Percentiles rank a stretch among this genome's conserved stretches.
Evolutionary conservation across 2,888 invertebrate species (phyloP).

Genomic region (Dryocosmus kuriphilus): DNA sequence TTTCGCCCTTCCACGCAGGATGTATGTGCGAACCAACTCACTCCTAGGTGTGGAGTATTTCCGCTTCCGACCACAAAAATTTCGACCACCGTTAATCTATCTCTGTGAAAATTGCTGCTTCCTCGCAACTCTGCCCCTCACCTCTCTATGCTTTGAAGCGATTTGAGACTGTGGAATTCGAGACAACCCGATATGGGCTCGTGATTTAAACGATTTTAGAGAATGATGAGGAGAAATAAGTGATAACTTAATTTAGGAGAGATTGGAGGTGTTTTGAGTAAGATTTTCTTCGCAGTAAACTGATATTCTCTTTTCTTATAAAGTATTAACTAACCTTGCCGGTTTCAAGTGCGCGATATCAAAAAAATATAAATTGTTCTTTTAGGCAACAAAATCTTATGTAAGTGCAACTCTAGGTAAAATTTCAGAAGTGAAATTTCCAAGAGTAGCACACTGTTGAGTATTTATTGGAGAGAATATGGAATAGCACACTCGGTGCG

Average conservation of each 20-base stretch:
- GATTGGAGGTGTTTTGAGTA: too few relatives aligned
- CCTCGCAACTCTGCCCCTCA: neutral
- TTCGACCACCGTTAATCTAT: conserved; percentile 27
- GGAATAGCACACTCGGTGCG: conserved; percentile 40
- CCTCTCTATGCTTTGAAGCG: conserved; percentile 1
- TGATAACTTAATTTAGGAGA: too few relatives aligned
- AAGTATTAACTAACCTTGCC: neutral
- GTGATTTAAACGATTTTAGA: conserved; percentile 18
- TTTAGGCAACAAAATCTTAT: neutral
- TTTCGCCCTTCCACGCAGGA: conserved; percentile 6
- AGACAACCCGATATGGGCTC: neutral
- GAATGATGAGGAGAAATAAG: too few relatives aligned
- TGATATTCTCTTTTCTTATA: too few relatives aligned
- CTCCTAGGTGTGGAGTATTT: neutral
- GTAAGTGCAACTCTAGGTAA: neutral
- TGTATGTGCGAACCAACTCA: conserved; percentile 11
- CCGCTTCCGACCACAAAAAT: conserved; percentile 24
- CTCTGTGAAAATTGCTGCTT: conserved; percentile 30
- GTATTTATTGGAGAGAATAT: neutral
- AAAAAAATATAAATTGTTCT: neutral
- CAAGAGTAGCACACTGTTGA: neutral
- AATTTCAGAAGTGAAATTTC: neutral
- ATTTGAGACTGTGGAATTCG: conserved; percentile 18
- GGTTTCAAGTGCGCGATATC: neutral
- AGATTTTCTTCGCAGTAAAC: too few relatives aligned